Conservation (phyloP, 2,113 vertebrate genomes). For the Proteles cristata region DNA sequence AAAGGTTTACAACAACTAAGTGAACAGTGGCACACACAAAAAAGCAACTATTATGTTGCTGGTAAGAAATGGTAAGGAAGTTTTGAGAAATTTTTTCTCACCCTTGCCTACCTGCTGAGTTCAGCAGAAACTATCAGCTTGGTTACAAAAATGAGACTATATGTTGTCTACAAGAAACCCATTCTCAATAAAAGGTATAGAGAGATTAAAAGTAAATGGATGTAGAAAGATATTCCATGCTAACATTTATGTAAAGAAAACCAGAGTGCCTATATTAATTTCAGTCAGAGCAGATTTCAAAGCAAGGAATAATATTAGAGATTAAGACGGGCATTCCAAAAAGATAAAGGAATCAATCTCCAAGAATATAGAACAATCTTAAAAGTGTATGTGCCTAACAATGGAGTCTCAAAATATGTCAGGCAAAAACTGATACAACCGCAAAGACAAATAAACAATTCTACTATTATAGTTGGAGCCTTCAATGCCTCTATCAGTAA, state of each 20-base stretch:
- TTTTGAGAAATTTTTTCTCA: not conserved
- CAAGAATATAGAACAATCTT: not conserved
- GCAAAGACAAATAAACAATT: not conserved
- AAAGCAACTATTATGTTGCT: not conserved
- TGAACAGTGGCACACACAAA: not conserved
- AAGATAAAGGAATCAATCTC: not conserved
- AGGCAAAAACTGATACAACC: not conserved
- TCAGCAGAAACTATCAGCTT: not conserved
- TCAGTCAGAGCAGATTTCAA: not conserved
- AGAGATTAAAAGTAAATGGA: not conserved
- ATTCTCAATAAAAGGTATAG: not conserved
- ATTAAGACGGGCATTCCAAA: not conserved
- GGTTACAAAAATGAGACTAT: not conserved
- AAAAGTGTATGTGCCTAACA: not conserved
- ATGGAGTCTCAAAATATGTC: not conserved
- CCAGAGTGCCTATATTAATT: not conserved
- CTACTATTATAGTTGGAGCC: not conserved
- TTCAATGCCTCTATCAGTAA: not conserved
- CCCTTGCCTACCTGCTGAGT: not conserved
- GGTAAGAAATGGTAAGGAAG: not conserved
- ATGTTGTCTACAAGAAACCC: not conserved
- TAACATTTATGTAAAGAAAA: not conserved
- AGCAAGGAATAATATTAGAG: not conserved
- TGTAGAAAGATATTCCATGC: not conserved
- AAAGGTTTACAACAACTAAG: not conserved